phyloP scores from a whole-genome alignment of 2,888 invertebrate genomes.

The Anthrax anthrax region DNA sequence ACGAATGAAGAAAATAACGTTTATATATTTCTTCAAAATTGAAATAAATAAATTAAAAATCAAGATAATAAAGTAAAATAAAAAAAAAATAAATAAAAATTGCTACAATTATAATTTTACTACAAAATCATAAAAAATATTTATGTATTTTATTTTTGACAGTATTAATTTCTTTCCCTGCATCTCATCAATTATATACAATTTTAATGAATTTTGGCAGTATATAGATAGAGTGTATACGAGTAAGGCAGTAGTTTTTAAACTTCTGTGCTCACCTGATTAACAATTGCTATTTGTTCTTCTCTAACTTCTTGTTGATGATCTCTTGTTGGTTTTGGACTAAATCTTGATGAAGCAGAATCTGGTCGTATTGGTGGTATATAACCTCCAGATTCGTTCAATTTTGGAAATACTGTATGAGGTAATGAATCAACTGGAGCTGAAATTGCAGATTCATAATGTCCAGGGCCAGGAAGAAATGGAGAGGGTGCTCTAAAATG shows the following conservation, averaged over 20 bases:
- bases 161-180: neutral
- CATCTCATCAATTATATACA: neutral
- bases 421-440: conserved; percentile 34
- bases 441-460: conserved; percentile 29
- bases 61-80: no score
- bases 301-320: conserved; percentile 33
- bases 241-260: no score
- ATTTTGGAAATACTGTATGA: conserved; percentile 39
- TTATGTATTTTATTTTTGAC: neutral
- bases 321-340: conserved; percentile 34
- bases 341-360: conserved; percentile 22
- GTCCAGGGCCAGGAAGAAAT: conserved; percentile 38
- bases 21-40: neutral
- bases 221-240: no score
- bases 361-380: conserved; percentile 21
- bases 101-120: no score
- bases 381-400: conserved; percentile 33
- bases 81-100: no score
- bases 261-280: conserved; percentile 25
- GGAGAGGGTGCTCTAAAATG: conserved; percentile 37
- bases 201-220: no score
- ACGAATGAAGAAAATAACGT: neutral
- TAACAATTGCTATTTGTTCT: conserved; percentile 31
- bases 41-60: no score
- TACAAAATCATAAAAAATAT: no score